These are phyloP conservation scores for Drosophila novamexicana DNA, from an alignment of 1,140 invertebrate species.

Conservation along the genomic window DNA sequence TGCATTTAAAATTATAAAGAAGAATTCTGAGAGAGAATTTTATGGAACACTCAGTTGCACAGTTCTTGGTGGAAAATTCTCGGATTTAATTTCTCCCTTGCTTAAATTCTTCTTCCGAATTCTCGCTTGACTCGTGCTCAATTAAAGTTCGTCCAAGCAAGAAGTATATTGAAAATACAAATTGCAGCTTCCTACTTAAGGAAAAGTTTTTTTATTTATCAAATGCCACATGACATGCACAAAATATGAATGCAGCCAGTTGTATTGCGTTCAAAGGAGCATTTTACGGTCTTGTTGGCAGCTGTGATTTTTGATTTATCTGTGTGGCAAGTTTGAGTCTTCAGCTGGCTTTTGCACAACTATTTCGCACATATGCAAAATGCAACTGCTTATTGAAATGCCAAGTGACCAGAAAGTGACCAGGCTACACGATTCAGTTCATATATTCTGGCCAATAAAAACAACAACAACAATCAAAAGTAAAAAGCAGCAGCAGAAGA, in stretches of 20 bases:
- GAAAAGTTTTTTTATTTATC: background rate
- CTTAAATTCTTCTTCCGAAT: background rate
- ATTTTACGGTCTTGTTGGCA: background rate
- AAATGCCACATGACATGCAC: background rate
- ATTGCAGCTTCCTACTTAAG: background rate
- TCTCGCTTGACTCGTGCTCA: background rate
- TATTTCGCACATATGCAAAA: conserved; percentile 40
- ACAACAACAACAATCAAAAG: too few relatives aligned
- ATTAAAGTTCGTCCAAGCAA: conserved; percentile 5
- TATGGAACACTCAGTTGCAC: background rate
- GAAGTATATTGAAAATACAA: background rate
- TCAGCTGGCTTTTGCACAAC: conserved; percentile 1
- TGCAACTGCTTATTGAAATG: conserved; percentile 47
- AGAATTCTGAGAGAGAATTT: background rate
- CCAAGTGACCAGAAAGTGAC: conserved; percentile 50
- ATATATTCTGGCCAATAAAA: conserved; percentile 5
- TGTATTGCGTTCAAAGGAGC: background rate
- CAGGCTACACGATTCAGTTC: conserved; percentile 18
- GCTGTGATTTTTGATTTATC: conserved; percentile 30
- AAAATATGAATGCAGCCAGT: conserved; percentile 17
- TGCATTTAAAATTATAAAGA: background rate
- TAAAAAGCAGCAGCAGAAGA: background rate
- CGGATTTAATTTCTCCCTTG: too few relatives aligned
- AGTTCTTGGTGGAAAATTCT: background rate
- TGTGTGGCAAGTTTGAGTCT: background rate